These are phyloP conservation scores for Aspidiotus rigidus DNA, from an alignment of 2,888 invertebrate species.

Conservation along the genomic window DNA sequence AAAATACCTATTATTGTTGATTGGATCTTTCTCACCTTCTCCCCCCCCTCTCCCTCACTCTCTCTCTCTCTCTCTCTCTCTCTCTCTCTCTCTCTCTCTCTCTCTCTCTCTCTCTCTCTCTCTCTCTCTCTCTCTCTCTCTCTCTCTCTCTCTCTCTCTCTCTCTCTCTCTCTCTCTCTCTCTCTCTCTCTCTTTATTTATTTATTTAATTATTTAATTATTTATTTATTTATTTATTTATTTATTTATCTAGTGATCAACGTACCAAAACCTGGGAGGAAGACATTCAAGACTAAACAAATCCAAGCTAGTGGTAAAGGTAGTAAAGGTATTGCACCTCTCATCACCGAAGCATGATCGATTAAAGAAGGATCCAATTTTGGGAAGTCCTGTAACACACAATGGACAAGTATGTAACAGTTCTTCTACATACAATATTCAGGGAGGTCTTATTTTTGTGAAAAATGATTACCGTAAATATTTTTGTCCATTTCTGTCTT, in stretches of 20 bases:
- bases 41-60: too few relatives aligned
- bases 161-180: too few relatives aligned
- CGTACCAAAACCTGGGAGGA: conserved; percentile 69
- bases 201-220: too few relatives aligned
- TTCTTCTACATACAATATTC: neutral
- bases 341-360: conserved; percentile 73
- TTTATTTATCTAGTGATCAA: neutral
- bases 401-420: neutral
- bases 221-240: too few relatives aligned
- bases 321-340: conserved; percentile 83
- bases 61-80: too few relatives aligned
- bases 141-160: too few relatives aligned
- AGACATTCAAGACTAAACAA: conserved; percentile 71
- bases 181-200: too few relatives aligned
- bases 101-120: too few relatives aligned
- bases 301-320: conserved; percentile 78
- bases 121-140: too few relatives aligned
- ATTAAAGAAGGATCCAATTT: conserved; percentile 69
- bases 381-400: conserved; percentile 54
- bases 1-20: too few relatives aligned
- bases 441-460: neutral
- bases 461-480: conserved; percentile 18
- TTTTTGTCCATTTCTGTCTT: conserved; percentile 21
- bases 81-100: too few relatives aligned
- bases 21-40: too few relatives aligned